phyloP scores from a whole-genome alignment of 2,888 invertebrate genomes.

The Oeneis ivallda region DNA sequence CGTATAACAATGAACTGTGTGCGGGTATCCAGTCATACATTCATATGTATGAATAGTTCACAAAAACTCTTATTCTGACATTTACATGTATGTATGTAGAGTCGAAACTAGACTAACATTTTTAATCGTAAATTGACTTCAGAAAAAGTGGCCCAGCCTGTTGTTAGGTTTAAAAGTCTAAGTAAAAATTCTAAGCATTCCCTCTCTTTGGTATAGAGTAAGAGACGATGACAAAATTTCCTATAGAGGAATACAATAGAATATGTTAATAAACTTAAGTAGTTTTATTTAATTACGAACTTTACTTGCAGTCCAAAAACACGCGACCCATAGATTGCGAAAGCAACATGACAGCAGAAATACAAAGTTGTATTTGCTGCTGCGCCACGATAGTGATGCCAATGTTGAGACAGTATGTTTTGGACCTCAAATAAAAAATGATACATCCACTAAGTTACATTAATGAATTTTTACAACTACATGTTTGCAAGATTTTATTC shows the following conservation, averaged over 20 bases:
- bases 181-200: constrained; percentile 47
- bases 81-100: constrained; percentile 74
- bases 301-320: no score
- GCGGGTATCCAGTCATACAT: constrained; percentile 64
- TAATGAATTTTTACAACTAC: background rate
- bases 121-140: constrained; percentile 55
- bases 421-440: no score
- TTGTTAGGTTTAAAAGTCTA: constrained; percentile 37
- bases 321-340: no score
- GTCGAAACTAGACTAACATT: constrained; percentile 39
- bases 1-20: constrained; percentile 69
- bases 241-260: background rate
- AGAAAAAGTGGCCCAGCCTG: constrained; percentile 60
- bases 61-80: constrained; percentile 55
- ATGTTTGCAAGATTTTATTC: background rate
- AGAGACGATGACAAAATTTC: constrained; percentile 8
- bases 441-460: no score
- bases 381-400: no score
- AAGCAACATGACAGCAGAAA: no score
- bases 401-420: no score
- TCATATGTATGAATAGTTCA: constrained; percentile 56
- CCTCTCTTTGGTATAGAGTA: constrained; percentile 45
- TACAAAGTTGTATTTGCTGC: no score
- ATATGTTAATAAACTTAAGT: no score
- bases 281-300: background rate